Evolutionary conservation across 2,113 vertebrate genomes (phyloP).

Genomic region (Pelobates fuscus): DNA sequence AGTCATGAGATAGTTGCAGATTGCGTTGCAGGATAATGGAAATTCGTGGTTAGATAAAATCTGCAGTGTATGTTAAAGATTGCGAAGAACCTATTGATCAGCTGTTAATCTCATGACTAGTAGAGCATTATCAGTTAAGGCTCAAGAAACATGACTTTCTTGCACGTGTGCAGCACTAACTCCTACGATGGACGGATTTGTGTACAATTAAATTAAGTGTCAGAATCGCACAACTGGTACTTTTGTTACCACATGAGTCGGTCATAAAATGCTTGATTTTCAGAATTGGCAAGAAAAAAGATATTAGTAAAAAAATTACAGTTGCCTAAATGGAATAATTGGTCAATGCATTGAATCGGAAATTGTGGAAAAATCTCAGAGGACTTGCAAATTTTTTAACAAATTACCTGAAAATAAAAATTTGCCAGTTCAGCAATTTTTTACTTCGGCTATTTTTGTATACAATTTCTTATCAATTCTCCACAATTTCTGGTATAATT

Average conservation of each 20-base stretch:
- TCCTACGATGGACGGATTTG: background rate
- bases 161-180: background rate
- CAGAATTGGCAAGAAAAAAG: background rate
- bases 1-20: background rate
- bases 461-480: too few species aligned
- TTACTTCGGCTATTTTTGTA: too few species aligned
- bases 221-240: background rate
- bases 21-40: constrained; percentile 2
- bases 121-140: background rate
- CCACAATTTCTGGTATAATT: too few species aligned
- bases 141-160: background rate
- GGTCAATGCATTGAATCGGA: too few species aligned
- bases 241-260: background rate
- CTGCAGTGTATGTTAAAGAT: background rate
- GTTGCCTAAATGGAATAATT: background rate
- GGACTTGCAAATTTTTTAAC: too few species aligned
- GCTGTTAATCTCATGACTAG: background rate
- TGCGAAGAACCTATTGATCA: background rate
- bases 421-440: too few species aligned
- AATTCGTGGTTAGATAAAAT: constrained; percentile 5
- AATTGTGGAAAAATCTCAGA: too few species aligned
- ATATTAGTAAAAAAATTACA: background rate
- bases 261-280: background rate
- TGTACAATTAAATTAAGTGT: background rate
- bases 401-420: too few species aligned